Percentiles rank a stretch among this genome's conserved stretches.
These are phyloP conservation scores for Drosophila rellima DNA, from an alignment of 2,888 invertebrate species.

Conservation along the genomic window DNA sequence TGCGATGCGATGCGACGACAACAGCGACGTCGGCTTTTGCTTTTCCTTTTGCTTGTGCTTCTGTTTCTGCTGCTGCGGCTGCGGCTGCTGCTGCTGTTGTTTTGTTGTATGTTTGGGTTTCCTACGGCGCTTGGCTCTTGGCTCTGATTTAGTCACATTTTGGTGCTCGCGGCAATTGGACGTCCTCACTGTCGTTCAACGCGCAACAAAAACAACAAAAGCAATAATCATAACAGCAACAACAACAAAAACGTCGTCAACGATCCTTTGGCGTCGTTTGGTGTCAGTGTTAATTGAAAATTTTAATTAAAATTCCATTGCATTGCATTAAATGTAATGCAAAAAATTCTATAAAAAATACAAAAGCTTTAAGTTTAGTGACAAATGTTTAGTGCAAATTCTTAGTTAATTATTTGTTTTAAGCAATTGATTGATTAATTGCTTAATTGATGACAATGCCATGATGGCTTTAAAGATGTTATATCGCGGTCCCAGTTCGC, in stretches of 20 bases:
- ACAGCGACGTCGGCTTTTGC: conserved; percentile 26
- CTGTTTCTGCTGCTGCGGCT: too few species aligned
- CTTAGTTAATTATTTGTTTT: conserved; percentile 20
- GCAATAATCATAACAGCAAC: conserved; percentile 17
- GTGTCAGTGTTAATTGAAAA: conserved; percentile 59
- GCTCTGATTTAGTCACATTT: conserved; percentile 82
- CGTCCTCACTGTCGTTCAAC: conserved; percentile 62
- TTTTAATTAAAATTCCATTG: conserved; percentile 12
- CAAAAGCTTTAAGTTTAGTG: conserved; percentile 37
- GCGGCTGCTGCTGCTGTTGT: conserved; percentile 36
- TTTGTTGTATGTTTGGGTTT: conserved; percentile 48
- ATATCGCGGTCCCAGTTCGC: conserved; percentile 94
- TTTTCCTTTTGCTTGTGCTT: conserved; percentile 37
- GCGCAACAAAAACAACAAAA: conserved; percentile 28
- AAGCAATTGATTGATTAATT: conserved; percentile 17
- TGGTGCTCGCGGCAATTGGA: conserved; percentile 85
- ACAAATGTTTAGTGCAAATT: conserved; percentile 47
- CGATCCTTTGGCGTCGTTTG: conserved; percentile 72
- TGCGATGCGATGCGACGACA: conserved; percentile 1
- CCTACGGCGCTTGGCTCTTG: conserved; percentile 70
- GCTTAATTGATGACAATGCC: conserved; percentile 60
- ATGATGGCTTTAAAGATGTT: conserved; percentile 88
- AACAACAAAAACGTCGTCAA: conserved; percentile 21
- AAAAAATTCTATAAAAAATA: not conserved
- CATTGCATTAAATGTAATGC: conserved; percentile 29